Evolutionary conservation across 2,888 invertebrate species (phyloP).

Genomic region (Lacanobia wlatinum): DNA sequence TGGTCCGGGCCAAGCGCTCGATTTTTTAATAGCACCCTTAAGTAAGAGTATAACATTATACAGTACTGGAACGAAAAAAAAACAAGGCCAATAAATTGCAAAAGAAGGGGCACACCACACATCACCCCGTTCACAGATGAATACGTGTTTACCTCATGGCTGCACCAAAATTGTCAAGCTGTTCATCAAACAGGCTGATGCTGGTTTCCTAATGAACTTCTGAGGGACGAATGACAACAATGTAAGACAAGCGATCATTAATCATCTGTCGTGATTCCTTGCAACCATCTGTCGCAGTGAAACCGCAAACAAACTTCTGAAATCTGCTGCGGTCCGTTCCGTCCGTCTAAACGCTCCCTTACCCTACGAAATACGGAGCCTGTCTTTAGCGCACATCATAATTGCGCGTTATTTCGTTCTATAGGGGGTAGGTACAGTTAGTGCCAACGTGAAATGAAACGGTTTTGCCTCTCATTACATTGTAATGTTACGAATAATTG

Average conservation of each 20-base stretch:
- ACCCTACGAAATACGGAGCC: conserved; percentile 50
- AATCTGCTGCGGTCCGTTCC: background rate
- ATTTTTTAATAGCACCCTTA: too few relatives aligned
- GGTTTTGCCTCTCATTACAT: conserved; percentile 52
- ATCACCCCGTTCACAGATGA: too few relatives aligned
- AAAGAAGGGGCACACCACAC: too few relatives aligned
- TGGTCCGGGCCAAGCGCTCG: too few relatives aligned
- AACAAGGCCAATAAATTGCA: too few relatives aligned
- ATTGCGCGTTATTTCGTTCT: conserved; percentile 63
- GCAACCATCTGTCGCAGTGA: conserved; percentile 8
- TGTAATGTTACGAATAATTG: conserved; percentile 61
- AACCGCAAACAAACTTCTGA: background rate
- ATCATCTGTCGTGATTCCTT: background rate
- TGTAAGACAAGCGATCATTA: background rate
- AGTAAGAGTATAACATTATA: too few relatives aligned
- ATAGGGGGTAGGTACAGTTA: conserved; percentile 45
- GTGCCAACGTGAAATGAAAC: conserved; percentile 51
- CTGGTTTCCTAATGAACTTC: background rate
- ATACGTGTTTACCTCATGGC: too few relatives aligned
- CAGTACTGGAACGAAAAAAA: too few relatives aligned
- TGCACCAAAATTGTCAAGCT: too few relatives aligned
- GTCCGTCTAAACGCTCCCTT: conserved; percentile 25
- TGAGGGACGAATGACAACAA: background rate
- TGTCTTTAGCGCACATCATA: conserved; percentile 63
- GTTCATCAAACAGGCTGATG: background rate